Evolutionary conservation across 1,140 invertebrate species (phyloP), one percentile per base, ranked within the genome.

Genomic region (Bombus terrestris): DNA sequence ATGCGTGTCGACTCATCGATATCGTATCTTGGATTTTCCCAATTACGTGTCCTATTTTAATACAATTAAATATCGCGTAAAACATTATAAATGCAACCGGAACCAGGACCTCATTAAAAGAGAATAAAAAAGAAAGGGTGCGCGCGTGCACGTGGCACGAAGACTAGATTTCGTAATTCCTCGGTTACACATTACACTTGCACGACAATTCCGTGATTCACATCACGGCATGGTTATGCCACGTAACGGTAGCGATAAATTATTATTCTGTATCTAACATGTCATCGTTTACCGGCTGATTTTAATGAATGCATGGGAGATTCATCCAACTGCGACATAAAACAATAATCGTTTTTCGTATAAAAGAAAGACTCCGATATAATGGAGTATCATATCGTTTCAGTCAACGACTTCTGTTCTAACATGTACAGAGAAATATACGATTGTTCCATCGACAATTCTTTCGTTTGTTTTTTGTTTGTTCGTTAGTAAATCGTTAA

Each of bases 121-220:
- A 57, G 53, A 57, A 64, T 43, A 66, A 86, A 78, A 73, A 74
- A 72, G 22, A 59, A 72, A n/a, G 75, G 39, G 68, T 5, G 69
- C 35, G 43, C 5, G 18, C 22, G 71, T 39, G 73, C 69, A 81
- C 85, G 68, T 84, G 85, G 76, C 81, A 76, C 80, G 32, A 47
- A 57, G 57, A 22, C 41, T 53, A 75, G 53, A 83, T 90, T 90
- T 90, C 88, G 88, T 88, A 90, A 90, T 77, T 88, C 47, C 81
- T 84, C 62, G 18, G 81, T 64, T 78, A 80, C 86, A 68, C 74
- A 74, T 80, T 81, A 69, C 79, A 82, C 62, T 80, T 77, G 76
- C 76, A 81, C 85, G 81, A 90, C 89, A 89, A 90, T 89, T 89
- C 81, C 68, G 81, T 90, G 87, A 90, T 89, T 90, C 89, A 89